phyloP scores from a whole-genome alignment of 92 coral and sea anemone genomes.

The Actinernus sp. region DNA sequence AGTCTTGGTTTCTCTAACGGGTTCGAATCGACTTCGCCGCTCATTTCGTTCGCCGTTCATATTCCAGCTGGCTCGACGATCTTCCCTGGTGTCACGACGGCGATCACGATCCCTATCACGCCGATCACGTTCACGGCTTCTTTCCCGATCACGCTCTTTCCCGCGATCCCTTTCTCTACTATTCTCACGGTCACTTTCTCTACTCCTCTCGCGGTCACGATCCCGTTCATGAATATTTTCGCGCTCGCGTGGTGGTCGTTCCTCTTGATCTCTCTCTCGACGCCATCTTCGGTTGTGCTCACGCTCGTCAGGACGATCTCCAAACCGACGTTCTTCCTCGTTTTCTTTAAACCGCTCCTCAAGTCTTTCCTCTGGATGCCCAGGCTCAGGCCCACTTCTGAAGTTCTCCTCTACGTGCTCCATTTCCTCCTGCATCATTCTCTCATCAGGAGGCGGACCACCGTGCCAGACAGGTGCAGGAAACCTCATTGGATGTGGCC shows the following conservation, averaged over 20 bases:
- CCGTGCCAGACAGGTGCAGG: constrained; percentile 63
- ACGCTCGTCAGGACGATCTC: constrained; percentile 7
- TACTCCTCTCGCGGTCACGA: constrained; percentile 43
- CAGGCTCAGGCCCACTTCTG: neutral
- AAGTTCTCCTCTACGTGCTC: neutral
- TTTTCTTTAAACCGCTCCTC: constrained; percentile 9
- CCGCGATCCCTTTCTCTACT: constrained; percentile 61
- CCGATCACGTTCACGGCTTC: constrained; percentile 61
- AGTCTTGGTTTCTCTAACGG: constrained; percentile 34
- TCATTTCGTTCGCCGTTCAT: constrained; percentile 32
- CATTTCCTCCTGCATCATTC: neutral
- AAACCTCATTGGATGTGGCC: constrained; percentile 60
- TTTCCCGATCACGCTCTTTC: constrained; percentile 33
- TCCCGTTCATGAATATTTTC: constrained; percentile 36
- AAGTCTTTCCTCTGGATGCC: neutral
- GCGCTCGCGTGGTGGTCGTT: constrained; percentile 42
- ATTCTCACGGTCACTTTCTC: constrained; percentile 43
- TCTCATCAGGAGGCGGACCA: constrained; percentile 30
- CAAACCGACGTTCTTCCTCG: constrained; percentile 16
- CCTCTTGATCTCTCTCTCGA: constrained; percentile 16
- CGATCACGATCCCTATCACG: constrained; percentile 64
- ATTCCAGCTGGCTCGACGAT: constrained; percentile 29
- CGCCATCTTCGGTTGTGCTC: constrained; percentile 7
- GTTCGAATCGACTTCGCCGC: constrained; percentile 51
- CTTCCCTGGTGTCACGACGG: constrained; percentile 63